Conservation (phyloP, 2,113 vertebrate genomes). For the Elgaria multicarinata region DNA sequence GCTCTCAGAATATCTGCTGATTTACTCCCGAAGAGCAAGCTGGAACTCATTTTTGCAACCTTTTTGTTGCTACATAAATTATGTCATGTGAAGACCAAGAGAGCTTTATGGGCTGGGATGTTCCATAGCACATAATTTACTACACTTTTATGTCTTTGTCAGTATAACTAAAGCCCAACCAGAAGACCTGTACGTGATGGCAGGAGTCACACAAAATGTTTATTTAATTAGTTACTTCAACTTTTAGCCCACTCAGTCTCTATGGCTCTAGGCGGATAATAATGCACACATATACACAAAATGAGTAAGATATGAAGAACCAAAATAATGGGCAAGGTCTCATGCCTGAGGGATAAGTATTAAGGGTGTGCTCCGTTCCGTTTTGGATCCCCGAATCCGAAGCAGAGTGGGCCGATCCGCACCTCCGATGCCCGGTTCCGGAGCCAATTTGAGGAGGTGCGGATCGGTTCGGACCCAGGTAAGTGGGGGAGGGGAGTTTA, state of each 20-base stretch:
- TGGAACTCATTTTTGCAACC: conserved; percentile 61
- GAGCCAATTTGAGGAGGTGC: too few relatives aligned
- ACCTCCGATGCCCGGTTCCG: too few relatives aligned
- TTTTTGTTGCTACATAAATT: conserved; percentile 59
- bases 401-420: too few relatives aligned
- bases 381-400: too few relatives aligned
- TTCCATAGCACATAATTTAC: conserved; percentile 13
- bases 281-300: background rate
- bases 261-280: background rate
- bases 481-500: too few relatives aligned
- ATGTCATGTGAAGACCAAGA: conserved; percentile 64
- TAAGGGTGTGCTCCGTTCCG: too few relatives aligned
- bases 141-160: conserved; percentile 26
- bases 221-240: conserved; percentile 13
- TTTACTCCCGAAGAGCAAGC: conserved; percentile 54
- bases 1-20: conserved; percentile 50
- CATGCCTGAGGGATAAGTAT: background rate
- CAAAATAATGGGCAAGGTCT: background rate
- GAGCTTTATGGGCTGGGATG: conserved; percentile 23
- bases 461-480: too few relatives aligned
- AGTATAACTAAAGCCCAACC: background rate
- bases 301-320: background rate
- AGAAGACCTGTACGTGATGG: background rate
- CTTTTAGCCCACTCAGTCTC: background rate
- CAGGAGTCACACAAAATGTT: background rate